Conservation (phyloP, 2,888 invertebrate genomes). For the Creontiades dilutus region DNA sequence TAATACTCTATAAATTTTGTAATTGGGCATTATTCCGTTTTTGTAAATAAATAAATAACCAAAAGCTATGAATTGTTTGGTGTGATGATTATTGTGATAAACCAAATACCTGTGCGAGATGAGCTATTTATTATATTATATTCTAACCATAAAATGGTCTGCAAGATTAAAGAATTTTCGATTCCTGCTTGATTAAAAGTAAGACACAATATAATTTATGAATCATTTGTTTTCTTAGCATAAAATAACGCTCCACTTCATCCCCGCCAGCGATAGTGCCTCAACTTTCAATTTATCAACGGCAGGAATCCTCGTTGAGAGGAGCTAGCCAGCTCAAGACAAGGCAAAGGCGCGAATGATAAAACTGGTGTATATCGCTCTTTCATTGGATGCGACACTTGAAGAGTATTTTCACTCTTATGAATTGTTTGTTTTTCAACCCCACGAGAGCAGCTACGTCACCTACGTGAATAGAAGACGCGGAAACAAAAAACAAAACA, state of each 20-base stretch:
- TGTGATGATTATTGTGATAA: no score
- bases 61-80: no score
- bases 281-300: constrained; percentile 63
- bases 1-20: no score
- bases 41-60: no score
- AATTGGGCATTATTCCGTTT: no score
- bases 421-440: constrained; percentile 65
- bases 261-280: not conserved
- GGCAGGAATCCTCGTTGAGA: not conserved
- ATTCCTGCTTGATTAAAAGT: constrained; percentile 40
- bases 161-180: not conserved
- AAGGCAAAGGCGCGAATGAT: constrained; percentile 59
- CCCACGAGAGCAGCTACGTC: constrained; percentile 38
- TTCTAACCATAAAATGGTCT: not conserved
- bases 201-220: constrained; percentile 5
- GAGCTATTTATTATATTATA: no score
- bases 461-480: constrained; percentile 66
- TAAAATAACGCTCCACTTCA: not conserved
- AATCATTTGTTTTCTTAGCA: constrained; percentile 21
- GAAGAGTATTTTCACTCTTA: constrained; percentile 59
- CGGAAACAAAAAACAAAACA: constrained; percentile 55
- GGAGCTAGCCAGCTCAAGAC: not conserved
- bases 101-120: no score
- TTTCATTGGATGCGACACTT: constrained; percentile 66
- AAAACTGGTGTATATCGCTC: constrained; percentile 63